A percentile compares a stretch with the other conserved stretches of the same genome.
These are phyloP conservation scores for Ambastaia sidthimunki DNA, from an alignment of 2,797 vertebrate genomes.

Conservation along the genomic window DNA sequence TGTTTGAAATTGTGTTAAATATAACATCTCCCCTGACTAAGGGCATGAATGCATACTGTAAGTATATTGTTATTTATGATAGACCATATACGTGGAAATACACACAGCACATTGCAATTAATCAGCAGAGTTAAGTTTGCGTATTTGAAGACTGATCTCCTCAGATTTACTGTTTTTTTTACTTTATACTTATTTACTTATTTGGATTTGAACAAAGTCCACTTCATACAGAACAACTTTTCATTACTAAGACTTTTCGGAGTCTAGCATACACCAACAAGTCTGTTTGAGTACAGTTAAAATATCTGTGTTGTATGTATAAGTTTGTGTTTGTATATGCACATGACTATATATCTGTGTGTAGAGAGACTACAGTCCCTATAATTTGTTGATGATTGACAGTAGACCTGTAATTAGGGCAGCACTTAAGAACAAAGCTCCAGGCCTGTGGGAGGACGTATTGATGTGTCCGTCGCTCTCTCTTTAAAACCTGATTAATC, in stretches of 20 bases:
- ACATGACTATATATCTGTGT: conserved; percentile 29
- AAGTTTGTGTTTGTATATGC: conserved; percentile 14
- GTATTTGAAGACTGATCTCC: no score
- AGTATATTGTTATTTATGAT: background rate
- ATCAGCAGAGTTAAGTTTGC: no score
- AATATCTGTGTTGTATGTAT: background rate
- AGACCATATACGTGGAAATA: background rate
- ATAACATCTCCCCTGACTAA: background rate
- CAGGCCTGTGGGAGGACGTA: background rate
- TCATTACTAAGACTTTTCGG: background rate
- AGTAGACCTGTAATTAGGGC: conserved; percentile 59
- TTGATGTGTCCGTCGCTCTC: conserved; percentile 49
- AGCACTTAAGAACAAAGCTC: conserved; percentile 27
- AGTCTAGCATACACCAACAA: background rate
- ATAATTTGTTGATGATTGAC: conserved; percentile 53
- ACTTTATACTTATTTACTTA: background rate
- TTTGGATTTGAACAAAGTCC: background rate
- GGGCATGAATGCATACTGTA: background rate
- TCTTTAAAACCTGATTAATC: conserved; percentile 48
- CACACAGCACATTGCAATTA: no score
- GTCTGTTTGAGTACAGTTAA: background rate
- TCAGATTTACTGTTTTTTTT: no score
- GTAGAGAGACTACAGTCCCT: conserved; percentile 48
- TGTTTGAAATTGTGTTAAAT: no score
- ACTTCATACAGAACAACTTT: background rate